Evolutionary conservation across 2,888 invertebrate genomes (phyloP).

Genomic region (Flabesymbios commensalis): DNA sequence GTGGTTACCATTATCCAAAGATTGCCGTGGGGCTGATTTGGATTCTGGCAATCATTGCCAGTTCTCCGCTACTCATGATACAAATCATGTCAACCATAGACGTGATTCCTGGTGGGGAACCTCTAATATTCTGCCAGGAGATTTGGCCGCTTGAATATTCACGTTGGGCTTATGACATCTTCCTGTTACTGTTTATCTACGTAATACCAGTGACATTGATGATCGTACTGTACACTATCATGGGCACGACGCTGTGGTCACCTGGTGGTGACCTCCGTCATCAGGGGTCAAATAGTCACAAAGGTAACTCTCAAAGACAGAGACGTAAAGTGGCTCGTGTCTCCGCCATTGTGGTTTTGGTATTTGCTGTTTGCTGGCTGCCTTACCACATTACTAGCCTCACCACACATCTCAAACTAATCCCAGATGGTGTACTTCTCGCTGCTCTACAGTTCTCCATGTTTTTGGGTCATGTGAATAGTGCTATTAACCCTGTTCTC

Average conservation of each 20-base stretch:
- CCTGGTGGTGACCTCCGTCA: conserved; percentile 43
- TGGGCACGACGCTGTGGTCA: conserved; percentile 64
- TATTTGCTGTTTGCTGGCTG: conserved; percentile 79
- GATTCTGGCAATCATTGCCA: conserved; percentile 71
- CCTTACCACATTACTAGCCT: conserved; percentile 61
- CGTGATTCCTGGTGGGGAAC: conserved; percentile 2
- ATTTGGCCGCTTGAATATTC: conserved; percentile 38
- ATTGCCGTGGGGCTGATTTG: conserved; percentile 64
- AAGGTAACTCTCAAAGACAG: conserved; percentile 18
- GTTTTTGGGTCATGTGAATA: conserved; percentile 35
- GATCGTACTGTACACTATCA: conserved; percentile 54
- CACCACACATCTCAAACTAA: conserved; percentile 20
- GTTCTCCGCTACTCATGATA: conserved; percentile 67
- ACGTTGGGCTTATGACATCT: conserved; percentile 69
- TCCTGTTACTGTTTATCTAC: conserved; percentile 77
- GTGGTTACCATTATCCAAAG: conserved; percentile 62
- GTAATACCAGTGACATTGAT: conserved; percentile 71
- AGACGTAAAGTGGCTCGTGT: conserved; percentile 76
- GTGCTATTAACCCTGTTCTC: conserved; percentile 38
- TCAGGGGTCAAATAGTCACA: conserved; percentile 40
- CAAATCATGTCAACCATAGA: not conserved
- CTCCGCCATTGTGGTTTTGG: conserved; percentile 72
- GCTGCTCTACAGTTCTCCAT: conserved; percentile 26
- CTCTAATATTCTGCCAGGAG: conserved; percentile 31
- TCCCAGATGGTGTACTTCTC: conserved; percentile 4